A percentile compares a stretch with the other conserved stretches of the same genome.
Evolutionary conservation across 2,113 vertebrate genomes (phyloP).

Genomic region (Nothoprocta pentlandii): DNA sequence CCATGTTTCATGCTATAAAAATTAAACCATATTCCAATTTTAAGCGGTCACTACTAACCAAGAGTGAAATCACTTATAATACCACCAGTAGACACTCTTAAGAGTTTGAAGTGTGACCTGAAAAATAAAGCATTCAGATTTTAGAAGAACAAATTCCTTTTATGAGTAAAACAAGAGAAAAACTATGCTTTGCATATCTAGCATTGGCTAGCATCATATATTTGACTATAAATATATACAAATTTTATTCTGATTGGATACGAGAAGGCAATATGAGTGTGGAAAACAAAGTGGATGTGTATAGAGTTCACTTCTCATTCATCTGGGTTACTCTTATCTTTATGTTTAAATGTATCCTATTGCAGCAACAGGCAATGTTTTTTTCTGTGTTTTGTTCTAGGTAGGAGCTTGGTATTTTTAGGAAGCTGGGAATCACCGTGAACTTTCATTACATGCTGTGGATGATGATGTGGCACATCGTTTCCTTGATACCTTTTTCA

Average conservation of each 20-base stretch:
- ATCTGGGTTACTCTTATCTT: constrained; percentile 39
- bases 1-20: constrained; percentile 1
- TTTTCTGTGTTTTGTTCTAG: constrained; percentile 40
- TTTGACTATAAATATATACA: constrained; percentile 64
- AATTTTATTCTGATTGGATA: constrained; percentile 68
- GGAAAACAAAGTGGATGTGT: constrained; percentile 39
- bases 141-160: constrained; percentile 9
- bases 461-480: background rate
- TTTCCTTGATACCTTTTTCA: background rate
- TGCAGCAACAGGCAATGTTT: constrained; percentile 36
- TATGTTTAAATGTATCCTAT: constrained; percentile 35
- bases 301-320: constrained; percentile 64
- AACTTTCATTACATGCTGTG: background rate
- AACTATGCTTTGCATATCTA: constrained; percentile 35
- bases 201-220: constrained; percentile 44
- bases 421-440: constrained; percentile 8
- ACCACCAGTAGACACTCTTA: background rate
- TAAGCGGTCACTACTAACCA: background rate
- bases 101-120: background rate
- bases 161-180: constrained; percentile 22
- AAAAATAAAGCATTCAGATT: background rate
- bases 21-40: background rate
- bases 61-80: background rate
- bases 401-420: constrained; percentile 50
- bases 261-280: constrained; percentile 34